These are phyloP conservation scores for Onychomys arenicola DNA, from an alignment of 2,797 vertebrate genomes.

Conservation along the genomic window DNA sequence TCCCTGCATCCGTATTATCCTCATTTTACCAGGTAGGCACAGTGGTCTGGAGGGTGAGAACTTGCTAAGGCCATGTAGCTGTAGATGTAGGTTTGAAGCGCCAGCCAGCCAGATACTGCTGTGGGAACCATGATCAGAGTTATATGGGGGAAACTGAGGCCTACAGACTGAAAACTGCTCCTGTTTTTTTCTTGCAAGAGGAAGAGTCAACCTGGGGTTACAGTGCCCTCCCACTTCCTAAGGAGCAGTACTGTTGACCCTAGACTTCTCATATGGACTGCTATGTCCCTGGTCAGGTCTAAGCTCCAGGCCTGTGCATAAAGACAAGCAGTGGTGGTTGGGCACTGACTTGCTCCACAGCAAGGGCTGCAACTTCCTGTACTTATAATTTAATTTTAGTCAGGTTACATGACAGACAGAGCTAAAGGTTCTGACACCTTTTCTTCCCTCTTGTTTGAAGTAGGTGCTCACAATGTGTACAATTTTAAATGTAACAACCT, in stretches of 20 bases:
- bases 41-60: background rate
- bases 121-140: fast-evolving
- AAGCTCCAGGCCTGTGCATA: background rate
- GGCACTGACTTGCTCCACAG: background rate
- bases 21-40: background rate
- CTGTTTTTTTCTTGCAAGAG: no score
- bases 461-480: constrained; percentile 55
- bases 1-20: fast-evolving
- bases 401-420: constrained; percentile 63
- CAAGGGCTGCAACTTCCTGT: constrained; percentile 17
- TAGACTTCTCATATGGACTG: fast-evolving
- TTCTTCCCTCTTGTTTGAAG: constrained; percentile 67
- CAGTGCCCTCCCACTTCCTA: fast-evolving
- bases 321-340: background rate
- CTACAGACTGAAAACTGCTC: background rate
- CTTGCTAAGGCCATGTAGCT: fast-evolving
- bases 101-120: background rate
- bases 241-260: fast-evolving
- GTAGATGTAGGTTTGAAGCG: background rate
- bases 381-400: constrained; percentile 69
- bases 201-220: background rate
- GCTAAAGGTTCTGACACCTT: constrained; percentile 70
- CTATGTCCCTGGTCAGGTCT: background rate
- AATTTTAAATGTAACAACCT: constrained; percentile 75
- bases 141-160: background rate